A percentile compares a stretch with the other conserved stretches of the same genome.
Evolutionary conservation across 2,888 invertebrate genomes (phyloP).

Genomic region (Sipha maydis): DNA sequence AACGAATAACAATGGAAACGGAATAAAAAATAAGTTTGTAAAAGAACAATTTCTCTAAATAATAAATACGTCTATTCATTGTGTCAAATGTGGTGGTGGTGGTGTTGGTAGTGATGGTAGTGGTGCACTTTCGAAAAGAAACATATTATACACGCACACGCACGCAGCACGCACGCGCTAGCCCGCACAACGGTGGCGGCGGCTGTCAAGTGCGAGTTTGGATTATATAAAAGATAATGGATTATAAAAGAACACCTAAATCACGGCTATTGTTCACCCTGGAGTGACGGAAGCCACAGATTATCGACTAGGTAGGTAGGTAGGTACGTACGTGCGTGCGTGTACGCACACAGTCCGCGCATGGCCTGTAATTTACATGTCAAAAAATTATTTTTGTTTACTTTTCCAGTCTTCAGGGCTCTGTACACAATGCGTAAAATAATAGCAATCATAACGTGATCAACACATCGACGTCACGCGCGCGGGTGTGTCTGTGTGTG

Average conservation of each 20-base stretch:
- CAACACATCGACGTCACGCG: constrained; percentile 4
- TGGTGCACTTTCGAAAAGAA: constrained; percentile 44
- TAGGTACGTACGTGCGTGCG: neutral
- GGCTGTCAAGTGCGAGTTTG: constrained; percentile 52
- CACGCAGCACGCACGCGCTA: too few species aligned
- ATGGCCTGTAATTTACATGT: constrained; percentile 47
- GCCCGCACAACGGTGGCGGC: neutral
- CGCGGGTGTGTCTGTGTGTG: neutral
- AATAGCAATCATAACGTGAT: constrained; percentile 7
- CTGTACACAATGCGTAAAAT: neutral
- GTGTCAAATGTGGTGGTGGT: neutral
- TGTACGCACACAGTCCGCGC: neutral
- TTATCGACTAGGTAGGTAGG: constrained; percentile 41
- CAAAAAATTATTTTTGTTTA: constrained; percentile 46
- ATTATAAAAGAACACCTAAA: constrained; percentile 55
- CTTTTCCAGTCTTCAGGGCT: constrained; percentile 12
- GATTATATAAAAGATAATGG: constrained; percentile 52
- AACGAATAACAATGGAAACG: constrained; percentile 5
- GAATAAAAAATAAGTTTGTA: constrained; percentile 16
- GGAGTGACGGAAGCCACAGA: constrained; percentile 56
- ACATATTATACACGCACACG: neutral
- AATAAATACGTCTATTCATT: constrained; percentile 49
- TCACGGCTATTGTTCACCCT: constrained; percentile 43
- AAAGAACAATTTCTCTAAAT: constrained; percentile 54
- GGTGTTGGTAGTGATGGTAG: neutral